A percentile compares a stretch with the other conserved stretches of the same genome.
These are phyloP conservation scores for Geodia barretti DNA, from an alignment of 37 sponge, comb jelly and placozoan species.

Conservation along the genomic window DNA sequence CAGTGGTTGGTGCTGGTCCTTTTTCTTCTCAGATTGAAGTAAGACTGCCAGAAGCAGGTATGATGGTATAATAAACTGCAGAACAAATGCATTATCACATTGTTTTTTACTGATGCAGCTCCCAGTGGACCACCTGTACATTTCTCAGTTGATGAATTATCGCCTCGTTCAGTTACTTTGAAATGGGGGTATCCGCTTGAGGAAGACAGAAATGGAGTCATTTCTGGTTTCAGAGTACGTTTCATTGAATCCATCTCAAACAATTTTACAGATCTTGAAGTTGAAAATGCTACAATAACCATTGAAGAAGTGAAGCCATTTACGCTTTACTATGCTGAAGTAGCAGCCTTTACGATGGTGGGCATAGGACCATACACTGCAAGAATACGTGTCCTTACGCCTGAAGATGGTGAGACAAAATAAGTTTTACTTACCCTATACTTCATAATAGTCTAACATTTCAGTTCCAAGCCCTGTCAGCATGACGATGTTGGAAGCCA, in stretches of 20 bases:
- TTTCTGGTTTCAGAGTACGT: no score
- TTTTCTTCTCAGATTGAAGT: not conserved
- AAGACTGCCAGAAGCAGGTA: not conserved
- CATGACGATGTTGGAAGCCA: not conserved
- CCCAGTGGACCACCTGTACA: not conserved
- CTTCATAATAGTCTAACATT: not conserved
- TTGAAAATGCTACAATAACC: not conserved
- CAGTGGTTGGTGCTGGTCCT: not conserved
- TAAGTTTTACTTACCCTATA: constrained; percentile 2
- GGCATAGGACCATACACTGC: not conserved
- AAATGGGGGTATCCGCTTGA: not conserved
- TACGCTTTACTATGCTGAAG: not conserved
- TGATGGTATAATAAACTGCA: no score
- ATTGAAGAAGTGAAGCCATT: not conserved
- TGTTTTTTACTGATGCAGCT: not conserved
- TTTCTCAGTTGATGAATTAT: not conserved
- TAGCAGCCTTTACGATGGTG: not conserved
- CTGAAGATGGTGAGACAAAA: constrained; percentile 27
- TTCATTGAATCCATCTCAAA: no score
- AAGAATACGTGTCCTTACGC: not conserved
- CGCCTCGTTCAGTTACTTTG: not conserved
- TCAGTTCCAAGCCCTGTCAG: not conserved
- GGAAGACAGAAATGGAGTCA: not conserved
- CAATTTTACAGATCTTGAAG: no score
- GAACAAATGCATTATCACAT: no score